Evolutionary conservation across 2,797 vertebrate genomes (phyloP).

Genomic region (Brachymystax lenok): DNA sequence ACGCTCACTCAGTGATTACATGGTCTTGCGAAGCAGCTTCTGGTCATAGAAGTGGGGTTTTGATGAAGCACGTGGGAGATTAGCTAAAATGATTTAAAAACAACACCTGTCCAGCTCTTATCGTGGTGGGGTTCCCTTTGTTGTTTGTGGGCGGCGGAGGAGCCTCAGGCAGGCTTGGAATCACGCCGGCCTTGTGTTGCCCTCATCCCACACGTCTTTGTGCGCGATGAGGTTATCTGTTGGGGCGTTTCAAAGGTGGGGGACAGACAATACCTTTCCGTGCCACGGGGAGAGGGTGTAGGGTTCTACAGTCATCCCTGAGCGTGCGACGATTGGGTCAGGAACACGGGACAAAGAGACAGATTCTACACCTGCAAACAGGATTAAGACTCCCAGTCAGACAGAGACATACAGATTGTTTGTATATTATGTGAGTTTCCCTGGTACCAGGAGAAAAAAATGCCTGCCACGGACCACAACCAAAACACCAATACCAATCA

Average conservation of each 20-base stretch:
- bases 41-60: slow-evolving; percentile 38
- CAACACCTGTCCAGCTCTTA: slow-evolving; percentile 42
- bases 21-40: slow-evolving; percentile 29
- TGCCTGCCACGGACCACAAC: background rate
- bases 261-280: slow-evolving; percentile 54
- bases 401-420: slow-evolving; percentile 2
- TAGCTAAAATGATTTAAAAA: slow-evolving; percentile 29
- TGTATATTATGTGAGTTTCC: slow-evolving; percentile 26
- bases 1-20: slow-evolving; percentile 38
- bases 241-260: slow-evolving; percentile 36
- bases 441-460: slow-evolving; percentile 22
- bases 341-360: slow-evolving; percentile 36
- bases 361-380: slow-evolving; percentile 26
- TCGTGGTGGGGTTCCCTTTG: slow-evolving; percentile 14
- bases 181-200: slow-evolving; percentile 44
- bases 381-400: slow-evolving; percentile 19
- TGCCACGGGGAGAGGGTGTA: slow-evolving; percentile 47
- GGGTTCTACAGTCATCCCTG: slow-evolving; percentile 33
- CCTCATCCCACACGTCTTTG: slow-evolving; percentile 42
- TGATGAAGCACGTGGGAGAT: slow-evolving; percentile 19
- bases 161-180: slow-evolving; percentile 20
- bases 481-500: slow-evolving; percentile 12
- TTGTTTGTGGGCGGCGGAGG: slow-evolving; percentile 8
- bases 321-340: slow-evolving; percentile 33
- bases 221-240: slow-evolving; percentile 40